Conservation (phyloP, 2,888 invertebrate genomes). For the Barypeithes pellucidus region DNA sequence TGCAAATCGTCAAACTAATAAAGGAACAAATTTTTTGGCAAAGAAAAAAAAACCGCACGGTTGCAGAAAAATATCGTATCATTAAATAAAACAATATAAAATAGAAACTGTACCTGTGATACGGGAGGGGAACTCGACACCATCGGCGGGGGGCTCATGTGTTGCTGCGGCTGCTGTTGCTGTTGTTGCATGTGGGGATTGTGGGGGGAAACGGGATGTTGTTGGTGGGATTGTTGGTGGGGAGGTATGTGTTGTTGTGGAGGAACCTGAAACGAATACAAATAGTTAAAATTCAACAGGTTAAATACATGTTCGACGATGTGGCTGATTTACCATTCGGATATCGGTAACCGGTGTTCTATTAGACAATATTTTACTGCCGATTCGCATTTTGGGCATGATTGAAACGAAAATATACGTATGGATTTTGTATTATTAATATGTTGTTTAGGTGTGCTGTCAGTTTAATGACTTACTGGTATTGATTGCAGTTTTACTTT, state of each 20-base stretch:
- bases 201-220: slow-evolving; percentile 53
- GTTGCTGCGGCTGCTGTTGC: slow-evolving; percentile 61
- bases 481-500: background rate
- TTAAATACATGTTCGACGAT: background rate
- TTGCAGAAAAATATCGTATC: background rate
- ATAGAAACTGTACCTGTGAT: slow-evolving; percentile 64
- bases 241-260: slow-evolving; percentile 68
- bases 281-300: background rate
- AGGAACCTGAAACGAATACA: slow-evolving; percentile 59
- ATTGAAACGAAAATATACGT: background rate
- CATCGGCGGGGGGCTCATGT: slow-evolving; percentile 71
- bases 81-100: background rate
- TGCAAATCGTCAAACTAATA: too few relatives aligned
- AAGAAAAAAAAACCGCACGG: too few relatives aligned
- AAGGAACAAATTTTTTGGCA: too few relatives aligned
- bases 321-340: background rate
- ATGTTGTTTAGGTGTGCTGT: background rate
- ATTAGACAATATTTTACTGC: background rate
- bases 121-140: slow-evolving; percentile 71
- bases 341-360: background rate
- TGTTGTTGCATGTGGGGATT: slow-evolving; percentile 64
- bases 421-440: too few relatives aligned
- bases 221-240: slow-evolving; percentile 63
- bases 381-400: background rate
- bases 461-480: background rate